Evolutionary conservation across 2,797 vertebrate species (phyloP).

Genomic region (Monodelphis domestica): DNA sequence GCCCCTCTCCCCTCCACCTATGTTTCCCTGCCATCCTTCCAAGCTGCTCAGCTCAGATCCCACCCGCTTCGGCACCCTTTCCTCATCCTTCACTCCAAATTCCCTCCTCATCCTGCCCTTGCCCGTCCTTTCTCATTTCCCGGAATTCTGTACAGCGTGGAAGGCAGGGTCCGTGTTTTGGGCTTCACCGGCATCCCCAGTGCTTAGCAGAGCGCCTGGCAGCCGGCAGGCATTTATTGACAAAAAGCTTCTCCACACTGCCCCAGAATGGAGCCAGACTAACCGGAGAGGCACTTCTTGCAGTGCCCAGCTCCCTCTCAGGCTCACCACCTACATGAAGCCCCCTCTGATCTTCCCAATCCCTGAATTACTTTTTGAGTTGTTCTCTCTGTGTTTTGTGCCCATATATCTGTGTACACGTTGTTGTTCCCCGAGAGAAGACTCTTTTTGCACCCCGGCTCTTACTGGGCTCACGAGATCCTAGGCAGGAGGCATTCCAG

Average conservation of each 20-base stretch:
- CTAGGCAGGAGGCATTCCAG: background rate
- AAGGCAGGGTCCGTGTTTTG: background rate
- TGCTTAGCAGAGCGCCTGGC: background rate
- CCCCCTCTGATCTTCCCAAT: background rate
- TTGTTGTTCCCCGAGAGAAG: no score
- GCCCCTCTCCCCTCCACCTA: background rate
- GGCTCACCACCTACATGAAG: no score
- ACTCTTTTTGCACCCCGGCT: background rate
- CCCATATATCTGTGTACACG: background rate
- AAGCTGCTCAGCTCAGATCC: background rate
- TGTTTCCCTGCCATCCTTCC: background rate
- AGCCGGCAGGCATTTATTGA: background rate
- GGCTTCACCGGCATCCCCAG: background rate
- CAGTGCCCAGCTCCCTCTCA: background rate
- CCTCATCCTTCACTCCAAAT: background rate
- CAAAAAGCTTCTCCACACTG: background rate
- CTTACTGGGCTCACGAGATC: background rate
- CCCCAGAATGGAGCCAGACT: background rate
- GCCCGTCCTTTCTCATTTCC: background rate
- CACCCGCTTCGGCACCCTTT: background rate
- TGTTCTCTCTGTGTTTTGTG: background rate
- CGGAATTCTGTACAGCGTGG: no score
- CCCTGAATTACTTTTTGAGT: background rate
- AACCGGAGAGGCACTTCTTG: no score
- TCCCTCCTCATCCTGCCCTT: background rate